phyloP scores from a whole-genome alignment of 2,113 vertebrate genomes.

The Ageneiosus marmoratus region DNA sequence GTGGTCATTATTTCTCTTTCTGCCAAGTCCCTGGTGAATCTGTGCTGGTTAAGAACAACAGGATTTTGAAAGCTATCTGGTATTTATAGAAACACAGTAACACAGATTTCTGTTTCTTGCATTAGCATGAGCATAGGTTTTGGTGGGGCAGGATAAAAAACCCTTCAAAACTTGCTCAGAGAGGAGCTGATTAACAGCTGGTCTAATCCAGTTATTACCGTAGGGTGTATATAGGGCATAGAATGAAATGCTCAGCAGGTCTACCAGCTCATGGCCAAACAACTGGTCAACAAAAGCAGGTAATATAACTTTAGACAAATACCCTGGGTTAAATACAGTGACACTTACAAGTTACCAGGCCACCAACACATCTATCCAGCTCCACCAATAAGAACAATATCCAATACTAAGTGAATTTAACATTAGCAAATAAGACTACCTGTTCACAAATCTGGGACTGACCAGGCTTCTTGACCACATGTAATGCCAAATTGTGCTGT shows the following conservation, averaged over 20 bases:
- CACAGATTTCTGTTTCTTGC: neutral
- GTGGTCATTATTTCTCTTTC: neutral
- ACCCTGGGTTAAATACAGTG: neutral
- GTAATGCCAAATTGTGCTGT: neutral
- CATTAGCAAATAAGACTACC: neutral
- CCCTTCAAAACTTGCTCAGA: neutral
- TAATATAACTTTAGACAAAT: neutral
- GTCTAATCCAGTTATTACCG: neutral
- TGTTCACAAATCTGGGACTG: neutral
- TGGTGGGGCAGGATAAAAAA: neutral
- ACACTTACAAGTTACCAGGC: neutral
- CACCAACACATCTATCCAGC: neutral
- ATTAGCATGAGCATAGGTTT: neutral
- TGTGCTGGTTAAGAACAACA: neutral
- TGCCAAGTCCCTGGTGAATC: neutral
- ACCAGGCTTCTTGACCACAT: neutral
- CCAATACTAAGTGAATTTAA: neutral
- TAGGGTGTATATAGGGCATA: neutral
- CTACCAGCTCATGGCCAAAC: neutral
- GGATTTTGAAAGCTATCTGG: neutral
- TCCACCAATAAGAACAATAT: neutral
- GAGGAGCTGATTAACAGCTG: neutral
- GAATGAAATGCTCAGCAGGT: neutral
- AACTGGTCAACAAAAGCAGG: neutral
- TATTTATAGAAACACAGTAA: constrained; percentile 2